These are phyloP conservation scores for Eupithecia vulgata DNA, from an alignment of 2,888 invertebrate genomes.

Conservation along the genomic window DNA sequence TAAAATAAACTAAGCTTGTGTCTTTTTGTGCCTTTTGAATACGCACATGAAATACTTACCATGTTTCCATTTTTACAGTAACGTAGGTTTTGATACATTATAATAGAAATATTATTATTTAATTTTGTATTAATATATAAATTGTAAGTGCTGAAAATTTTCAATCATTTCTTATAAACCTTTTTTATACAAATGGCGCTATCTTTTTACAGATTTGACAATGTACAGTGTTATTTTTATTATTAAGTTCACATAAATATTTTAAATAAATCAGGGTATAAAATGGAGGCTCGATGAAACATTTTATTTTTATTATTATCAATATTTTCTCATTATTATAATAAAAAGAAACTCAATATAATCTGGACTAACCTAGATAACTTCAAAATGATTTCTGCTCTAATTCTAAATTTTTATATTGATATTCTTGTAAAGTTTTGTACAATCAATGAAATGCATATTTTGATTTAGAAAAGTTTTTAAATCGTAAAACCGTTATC, in stretches of 20 bases:
- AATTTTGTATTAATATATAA: not conserved
- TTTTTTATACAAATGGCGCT: not conserved
- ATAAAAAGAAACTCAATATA: not conserved
- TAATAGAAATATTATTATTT: not conserved
- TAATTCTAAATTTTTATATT: not conserved
- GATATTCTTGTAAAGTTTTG: not conserved
- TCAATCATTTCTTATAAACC: not conserved
- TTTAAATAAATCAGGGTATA: constrained; percentile 13
- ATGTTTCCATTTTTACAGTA: constrained; percentile 5
- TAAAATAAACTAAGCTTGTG: not conserved
- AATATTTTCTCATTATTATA: not conserved
- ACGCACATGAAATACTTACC: constrained; percentile 5
- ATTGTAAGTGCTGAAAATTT: not conserved
- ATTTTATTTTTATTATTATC: not conserved
- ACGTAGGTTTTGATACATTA: not conserved
- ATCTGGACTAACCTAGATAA: not conserved
- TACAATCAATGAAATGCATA: not conserved
- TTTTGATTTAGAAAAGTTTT: not conserved
- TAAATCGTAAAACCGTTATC: not conserved
- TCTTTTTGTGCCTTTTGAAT: constrained; percentile 2
- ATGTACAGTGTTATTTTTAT: constrained; percentile 13
- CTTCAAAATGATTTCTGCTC: not conserved
- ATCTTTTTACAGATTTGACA: not conserved
- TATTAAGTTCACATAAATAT: not conserved
- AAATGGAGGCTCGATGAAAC: constrained; percentile 9